Base-by-base conservation (phyloP, 1,140 invertebrate species). In the Macrosteles quadrilineatus region DNA sequence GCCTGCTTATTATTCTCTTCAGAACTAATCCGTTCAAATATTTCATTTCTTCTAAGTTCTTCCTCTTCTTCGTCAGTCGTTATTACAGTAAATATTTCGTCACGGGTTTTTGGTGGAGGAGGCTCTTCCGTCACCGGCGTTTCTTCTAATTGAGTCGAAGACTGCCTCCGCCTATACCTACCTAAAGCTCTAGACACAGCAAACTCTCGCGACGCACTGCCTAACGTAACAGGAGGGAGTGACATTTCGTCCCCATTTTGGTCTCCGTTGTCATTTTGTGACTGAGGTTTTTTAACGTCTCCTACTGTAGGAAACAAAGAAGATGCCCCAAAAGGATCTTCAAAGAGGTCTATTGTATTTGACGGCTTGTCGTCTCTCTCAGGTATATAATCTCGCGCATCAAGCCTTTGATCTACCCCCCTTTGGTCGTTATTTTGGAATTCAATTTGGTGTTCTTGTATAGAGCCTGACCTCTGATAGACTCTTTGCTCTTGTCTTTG, bases 141-240 rank as follows among this genome's bases (percentile, higher is more conserved):
- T 76, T 85, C 83, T 23, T 76, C 80, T 70, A 86, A 85, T 12
- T 80, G 77, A 17, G 80, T 81, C 23, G 74, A 70, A 12, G 75
- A 76, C 76, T 92, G 91, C 73, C 90, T 83, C 76, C 92, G 85
- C 63, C 91, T 81, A 78, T 93, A 94, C 81, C 92, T 92, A 27
- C 91, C 91, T 40, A 94, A 80, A 1, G 91, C 91, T 76, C 91
- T 81, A 0, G 91, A 93, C 2, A 93, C 92, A 0, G 91, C 91
- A 79, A 94, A 94, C 80, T 94, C 91, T 86, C 91, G 87, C 63
- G 87, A 89, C 2, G 87, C 85, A 36, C 87, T 87, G 50, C 83
- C 86, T 67, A 85, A 80, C 32, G 82, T 80, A 14, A 86, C 85
- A 9, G 83, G 82, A 1, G 84, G 83, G 29, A 86, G 75, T 53